These are phyloP conservation scores for Hassar affinis DNA, from an alignment of 2,113 vertebrate genomes.

Conservation along the genomic window DNA sequence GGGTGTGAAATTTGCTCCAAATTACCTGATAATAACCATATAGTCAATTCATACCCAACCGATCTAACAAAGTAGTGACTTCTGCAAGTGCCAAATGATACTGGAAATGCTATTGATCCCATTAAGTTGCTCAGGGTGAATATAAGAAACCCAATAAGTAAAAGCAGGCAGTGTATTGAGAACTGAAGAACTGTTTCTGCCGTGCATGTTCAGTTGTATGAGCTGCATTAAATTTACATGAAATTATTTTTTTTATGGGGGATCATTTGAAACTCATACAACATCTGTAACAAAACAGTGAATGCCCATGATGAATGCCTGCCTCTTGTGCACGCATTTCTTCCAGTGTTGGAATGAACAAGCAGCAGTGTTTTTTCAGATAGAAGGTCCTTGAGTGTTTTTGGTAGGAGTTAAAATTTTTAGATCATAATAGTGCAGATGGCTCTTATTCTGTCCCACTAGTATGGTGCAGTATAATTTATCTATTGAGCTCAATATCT, in stretches of 20 bases:
- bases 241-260: not conserved
- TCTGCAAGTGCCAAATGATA: conserved; percentile 35
- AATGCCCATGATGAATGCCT: conserved; percentile 23
- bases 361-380: conserved; percentile 1
- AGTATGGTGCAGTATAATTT: not conserved
- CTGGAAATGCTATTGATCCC: conserved; percentile 43
- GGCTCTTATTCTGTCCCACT: conserved; percentile 24
- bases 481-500: not conserved
- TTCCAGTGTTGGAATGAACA: conserved; percentile 2
- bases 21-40: conserved; percentile 42
- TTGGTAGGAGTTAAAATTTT: not conserved
- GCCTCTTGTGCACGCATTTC: not conserved
- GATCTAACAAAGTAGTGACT: conserved; percentile 11
- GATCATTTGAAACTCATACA: conserved; percentile 5
- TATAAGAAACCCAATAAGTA: conserved; percentile 21
- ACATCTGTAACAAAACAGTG: not conserved
- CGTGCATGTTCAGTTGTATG: not conserved
- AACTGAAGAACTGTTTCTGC: not conserved
- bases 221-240: not conserved
- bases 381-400: not conserved
- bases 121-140: conserved; percentile 5
- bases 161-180: not conserved
- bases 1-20: conserved; percentile 31
- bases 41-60: conserved; percentile 40
- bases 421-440: conserved; percentile 38